Evolutionary conservation across 2,797 vertebrate species (phyloP), one percentile per base, ranked within the genome.

Genomic region (Zenarchopterus dispar): DNA sequence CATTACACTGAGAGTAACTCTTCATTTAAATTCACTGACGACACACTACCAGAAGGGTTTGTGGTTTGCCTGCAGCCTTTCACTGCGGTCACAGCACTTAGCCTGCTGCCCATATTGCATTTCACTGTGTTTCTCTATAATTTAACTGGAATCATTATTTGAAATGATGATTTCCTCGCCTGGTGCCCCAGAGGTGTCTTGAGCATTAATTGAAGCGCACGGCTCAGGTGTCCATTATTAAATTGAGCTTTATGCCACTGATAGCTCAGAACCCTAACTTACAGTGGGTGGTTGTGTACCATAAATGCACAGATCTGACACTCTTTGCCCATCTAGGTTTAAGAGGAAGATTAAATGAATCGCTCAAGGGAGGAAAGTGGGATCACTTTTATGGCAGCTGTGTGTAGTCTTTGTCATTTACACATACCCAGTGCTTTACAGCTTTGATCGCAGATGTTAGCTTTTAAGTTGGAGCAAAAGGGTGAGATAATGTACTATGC

Each of bases 111-210:
- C 60, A 26, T 65, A 71, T 74, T 70, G 56, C 68, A 51, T 85
- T 77, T 81, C 78, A 60, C 49, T 23, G 17, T 74, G 76, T 80
- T 78, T 78, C 76, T 80, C 54, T 62, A 80, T 87, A 78, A 81
- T 75, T 53, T 84, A 78, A 84, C 79, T 87, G 74, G 84, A 89
- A 88, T 89, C 76, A 73, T 87, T 83, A 83, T 82, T 85, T 79
- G 70, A 84, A 82, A 77, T 65, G 66, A 44, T 10, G 44, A 76
- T 82, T 81, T 78, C 71, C 60, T 62, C 56, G 63, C 48, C 56
- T 17, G 41, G 26, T 73, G 70, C 66, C 84, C 72, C 75, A 28
- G 66, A 84, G 72, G 81, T 79, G 62, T 73, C 65, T 87, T 86
- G 64, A 67, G 58, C 62, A 63, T 80, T 88, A 89, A 90, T 83